Evolutionary conservation across 1,140 invertebrate species (phyloP), one percentile per base, ranked within the genome.

Genomic region (Rhyacophila brunnea): DNA sequence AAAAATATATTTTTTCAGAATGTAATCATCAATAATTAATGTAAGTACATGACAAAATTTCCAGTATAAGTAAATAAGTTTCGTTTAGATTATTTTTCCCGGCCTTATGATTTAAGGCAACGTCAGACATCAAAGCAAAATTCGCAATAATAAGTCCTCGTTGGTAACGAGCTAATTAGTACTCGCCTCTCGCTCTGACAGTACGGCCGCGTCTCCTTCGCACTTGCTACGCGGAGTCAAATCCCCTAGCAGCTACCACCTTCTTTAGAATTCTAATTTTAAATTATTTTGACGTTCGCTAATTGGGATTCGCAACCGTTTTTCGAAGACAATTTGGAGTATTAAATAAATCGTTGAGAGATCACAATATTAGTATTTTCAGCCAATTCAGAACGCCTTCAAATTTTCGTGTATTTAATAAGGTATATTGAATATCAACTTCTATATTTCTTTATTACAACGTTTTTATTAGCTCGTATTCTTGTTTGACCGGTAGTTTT

Each of bases 251-350:
- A 40, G 43, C 23, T 44, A 28, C 50, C 49, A 58, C 55, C 52
- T 62, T 62, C 60, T 62, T 62, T 58, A 53, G 49, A 62, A 57
- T 38, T 61, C 59, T 44, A 62, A 62, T 58, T 62, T 62, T 58
- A 58, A 62, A 62, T 58, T 62, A 58, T 58, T 58, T 50, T 50
- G 47, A 51, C 38, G 56, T 51, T 11, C 42, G 9, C 23, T 28
- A 28, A 28, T 28, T 28, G 23, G 23, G 3, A 28, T 28, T 28
- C 23, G 9, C 23, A 28, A 28, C 23, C 23, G 9, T 28, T 28
- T 28, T 9, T 9, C 23, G 9, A 28, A 28, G 23, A 28, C 23
- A 28, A 5, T 3, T 28, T 28, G 44, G 20, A 19, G 46, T 45
- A 56, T 56, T 56, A 28, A 56, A 32, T 36, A 45, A 55, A 55